Percentiles rank a stretch among this genome's conserved stretches.
Evolutionary conservation across 30 jellyfish, hydroid and myxozoan species (phyloP).

Genomic region (Sanderia malayensis): DNA sequence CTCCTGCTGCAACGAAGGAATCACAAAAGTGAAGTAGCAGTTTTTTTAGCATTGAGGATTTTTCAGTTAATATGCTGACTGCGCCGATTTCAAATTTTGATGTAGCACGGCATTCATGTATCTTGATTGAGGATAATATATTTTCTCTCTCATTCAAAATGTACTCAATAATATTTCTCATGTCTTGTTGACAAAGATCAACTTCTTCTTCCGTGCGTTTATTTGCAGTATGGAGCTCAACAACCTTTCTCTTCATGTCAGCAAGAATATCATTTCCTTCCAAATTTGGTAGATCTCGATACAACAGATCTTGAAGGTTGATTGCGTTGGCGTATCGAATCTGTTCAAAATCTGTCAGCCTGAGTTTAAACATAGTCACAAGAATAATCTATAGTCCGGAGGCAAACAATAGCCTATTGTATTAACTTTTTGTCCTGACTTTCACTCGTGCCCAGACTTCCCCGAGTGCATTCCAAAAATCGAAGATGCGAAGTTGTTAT

Average conservation of each 20-base stretch:
- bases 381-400: slow-evolving; percentile 16
- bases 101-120: background rate
- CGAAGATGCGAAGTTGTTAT: background rate
- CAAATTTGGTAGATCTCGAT: background rate
- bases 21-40: background rate
- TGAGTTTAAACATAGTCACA: background rate
- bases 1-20: background rate
- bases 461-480: slow-evolving; percentile 10
- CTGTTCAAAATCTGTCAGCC: background rate
- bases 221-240: slow-evolving; percentile 29
- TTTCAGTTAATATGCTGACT: background rate
- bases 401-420: slow-evolving; percentile 25
- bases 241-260: slow-evolving; percentile 17
- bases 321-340: background rate
- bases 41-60: background rate
- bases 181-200: slow-evolving; percentile 14
- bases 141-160: background rate
- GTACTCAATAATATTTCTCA: background rate
- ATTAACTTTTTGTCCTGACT: background rate
- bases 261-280: background rate
- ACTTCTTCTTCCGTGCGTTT: slow-evolving; percentile 24
- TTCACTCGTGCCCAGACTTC: slow-evolving; percentile 19
- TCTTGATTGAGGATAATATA: background rate
- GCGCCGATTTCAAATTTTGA: background rate
- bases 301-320: background rate